Evolutionary conservation across 2,797 vertebrate species (phyloP).

Genomic region (Notoglanidium macrostoma): DNA sequence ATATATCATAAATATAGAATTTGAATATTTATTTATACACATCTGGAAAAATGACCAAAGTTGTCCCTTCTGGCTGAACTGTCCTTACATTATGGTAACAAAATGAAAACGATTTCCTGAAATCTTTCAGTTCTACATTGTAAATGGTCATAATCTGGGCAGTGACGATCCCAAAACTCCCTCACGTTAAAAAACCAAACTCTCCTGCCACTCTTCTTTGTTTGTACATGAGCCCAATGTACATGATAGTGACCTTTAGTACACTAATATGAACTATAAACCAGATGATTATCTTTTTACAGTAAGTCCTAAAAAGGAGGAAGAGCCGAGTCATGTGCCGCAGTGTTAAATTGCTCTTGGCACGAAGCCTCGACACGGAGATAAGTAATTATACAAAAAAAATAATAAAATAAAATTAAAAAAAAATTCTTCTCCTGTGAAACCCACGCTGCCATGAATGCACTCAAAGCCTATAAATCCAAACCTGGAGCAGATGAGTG

Average conservation of each 20-base stretch:
- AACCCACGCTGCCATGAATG: background rate
- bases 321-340: background rate
- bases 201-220: background rate
- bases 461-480: background rate
- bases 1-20: background rate
- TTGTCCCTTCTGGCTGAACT: background rate
- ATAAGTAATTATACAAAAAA: background rate
- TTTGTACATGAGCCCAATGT: background rate
- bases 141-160: background rate
- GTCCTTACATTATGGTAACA: background rate
- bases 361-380: background rate
- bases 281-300: background rate
- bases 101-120: background rate
- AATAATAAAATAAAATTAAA: too few relatives aligned
- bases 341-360: background rate
- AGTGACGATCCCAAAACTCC: background rate
- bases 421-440: background rate
- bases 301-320: background rate
- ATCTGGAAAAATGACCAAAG: background rate
- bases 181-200: background rate
- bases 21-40: background rate
- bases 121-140: background rate
- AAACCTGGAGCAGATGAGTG: background rate
- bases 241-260: background rate
- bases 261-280: background rate